These are phyloP conservation scores for Phaedon cochleariae DNA, from an alignment of 2,888 invertebrate genomes.

Conservation along the genomic window DNA sequence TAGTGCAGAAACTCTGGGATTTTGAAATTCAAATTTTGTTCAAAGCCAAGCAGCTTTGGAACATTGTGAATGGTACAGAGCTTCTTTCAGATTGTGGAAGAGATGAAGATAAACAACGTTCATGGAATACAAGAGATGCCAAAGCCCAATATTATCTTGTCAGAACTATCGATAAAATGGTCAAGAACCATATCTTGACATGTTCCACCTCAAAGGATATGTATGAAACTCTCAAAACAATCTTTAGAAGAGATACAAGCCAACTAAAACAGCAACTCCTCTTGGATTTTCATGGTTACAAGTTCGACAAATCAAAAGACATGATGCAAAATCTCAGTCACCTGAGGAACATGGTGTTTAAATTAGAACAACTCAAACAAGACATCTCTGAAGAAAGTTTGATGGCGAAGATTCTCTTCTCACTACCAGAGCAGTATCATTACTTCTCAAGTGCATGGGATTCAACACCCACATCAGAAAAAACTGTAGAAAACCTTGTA, in stretches of 20 bases:
- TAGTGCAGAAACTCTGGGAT: not conserved
- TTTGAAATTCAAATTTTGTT: not conserved
- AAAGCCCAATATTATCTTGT: constrained; percentile 1
- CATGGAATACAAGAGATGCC: constrained; percentile 12
- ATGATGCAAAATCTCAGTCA: not conserved
- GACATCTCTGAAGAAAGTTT: not conserved
- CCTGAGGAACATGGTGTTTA: not conserved
- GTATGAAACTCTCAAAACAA: not conserved
- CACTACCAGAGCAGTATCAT: not conserved
- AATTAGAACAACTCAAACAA: not conserved
- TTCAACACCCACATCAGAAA: not conserved
- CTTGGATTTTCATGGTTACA: not conserved
- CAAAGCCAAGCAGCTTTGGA: not conserved
- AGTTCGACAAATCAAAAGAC: not conserved
- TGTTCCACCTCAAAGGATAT: not conserved
- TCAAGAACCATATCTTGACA: not conserved
- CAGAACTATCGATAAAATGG: not conserved
- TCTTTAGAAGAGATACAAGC: not conserved
- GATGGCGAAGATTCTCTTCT: constrained; percentile 1
- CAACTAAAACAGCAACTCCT: not conserved
- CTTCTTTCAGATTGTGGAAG: not conserved
- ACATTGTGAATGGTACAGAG: not conserved
- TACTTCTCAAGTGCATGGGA: not conserved
- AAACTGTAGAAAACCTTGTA: not conserved
- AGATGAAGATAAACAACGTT: not conserved